phyloP scores from a whole-genome alignment of 1,140 invertebrate species.

The Drosophila nikananu region DNA sequence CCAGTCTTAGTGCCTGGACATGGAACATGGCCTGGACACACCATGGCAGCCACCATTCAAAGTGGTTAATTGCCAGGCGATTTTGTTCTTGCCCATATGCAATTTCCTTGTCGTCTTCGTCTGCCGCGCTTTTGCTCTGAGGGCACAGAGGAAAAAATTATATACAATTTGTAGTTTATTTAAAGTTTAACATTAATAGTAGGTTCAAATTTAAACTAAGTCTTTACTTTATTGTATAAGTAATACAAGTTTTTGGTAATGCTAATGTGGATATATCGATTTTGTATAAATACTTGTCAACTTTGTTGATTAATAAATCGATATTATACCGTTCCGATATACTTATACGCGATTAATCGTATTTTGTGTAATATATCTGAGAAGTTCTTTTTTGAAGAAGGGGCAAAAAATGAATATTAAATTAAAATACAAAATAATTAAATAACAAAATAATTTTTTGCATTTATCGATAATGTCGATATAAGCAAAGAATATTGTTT shows the following conservation, averaged over 20 bases:
- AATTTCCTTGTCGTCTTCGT: slow-evolving; percentile 64
- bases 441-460: too few relatives aligned
- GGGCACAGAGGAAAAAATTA: neutral
- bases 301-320: neutral
- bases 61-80: slow-evolving; percentile 67
- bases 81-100: slow-evolving; percentile 57
- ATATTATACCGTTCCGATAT: neutral
- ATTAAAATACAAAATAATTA: too few relatives aligned
- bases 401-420: neutral
- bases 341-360: neutral
- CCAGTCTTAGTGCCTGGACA: slow-evolving; percentile 22
- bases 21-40: slow-evolving; percentile 33
- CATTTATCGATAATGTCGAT: too few relatives aligned
- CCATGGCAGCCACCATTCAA: slow-evolving; percentile 57
- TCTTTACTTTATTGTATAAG: neutral
- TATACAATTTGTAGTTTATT: neutral
- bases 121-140: slow-evolving; percentile 5
- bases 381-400: neutral
- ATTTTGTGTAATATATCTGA: neutral
- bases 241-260: neutral
- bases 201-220: neutral
- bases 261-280: neutral
- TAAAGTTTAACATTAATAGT: neutral
- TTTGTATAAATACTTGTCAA: too few relatives aligned
- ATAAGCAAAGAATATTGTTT: too few relatives aligned